A percentile compares a stretch with the other conserved stretches of the same genome.
Conservation (phyloP, 2,113 vertebrate species). For the Plecturocebus donacophilus region DNA sequence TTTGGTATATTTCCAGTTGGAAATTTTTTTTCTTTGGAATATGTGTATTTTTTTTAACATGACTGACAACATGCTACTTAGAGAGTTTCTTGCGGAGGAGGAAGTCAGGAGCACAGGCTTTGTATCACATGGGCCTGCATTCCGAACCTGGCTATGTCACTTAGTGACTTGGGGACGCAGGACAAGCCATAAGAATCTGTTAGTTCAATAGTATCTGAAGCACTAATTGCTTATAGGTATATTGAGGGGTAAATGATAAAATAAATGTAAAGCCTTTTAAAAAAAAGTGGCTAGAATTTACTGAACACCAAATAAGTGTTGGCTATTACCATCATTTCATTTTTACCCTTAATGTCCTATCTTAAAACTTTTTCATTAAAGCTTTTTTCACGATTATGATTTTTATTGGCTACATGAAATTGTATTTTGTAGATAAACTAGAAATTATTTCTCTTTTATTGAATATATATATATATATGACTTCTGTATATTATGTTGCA, state of each 20-base stretch:
- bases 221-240: not conserved
- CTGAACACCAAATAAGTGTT: not conserved
- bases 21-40: not conserved
- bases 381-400: not conserved
- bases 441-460: not conserved
- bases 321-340: not conserved
- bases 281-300: not conserved
- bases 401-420: not conserved
- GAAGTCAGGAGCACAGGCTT: not conserved
- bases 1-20: constrained; percentile 32
- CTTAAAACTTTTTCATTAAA: not conserved
- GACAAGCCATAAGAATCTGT: not conserved
- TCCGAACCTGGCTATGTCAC: not conserved
- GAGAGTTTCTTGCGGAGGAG: not conserved
- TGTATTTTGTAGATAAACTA: not conserved
- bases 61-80: not conserved
- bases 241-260: not conserved
- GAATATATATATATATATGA: not conserved
- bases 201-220: not conserved
- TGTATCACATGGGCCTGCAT: not conserved
- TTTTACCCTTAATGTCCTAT: not conserved
- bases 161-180: not conserved
- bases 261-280: not conserved
- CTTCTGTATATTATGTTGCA: not conserved
- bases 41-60: not conserved